Base-by-base conservation (phyloP, 2,797 vertebrate genomes). In the Falco peregrinus region DNA sequence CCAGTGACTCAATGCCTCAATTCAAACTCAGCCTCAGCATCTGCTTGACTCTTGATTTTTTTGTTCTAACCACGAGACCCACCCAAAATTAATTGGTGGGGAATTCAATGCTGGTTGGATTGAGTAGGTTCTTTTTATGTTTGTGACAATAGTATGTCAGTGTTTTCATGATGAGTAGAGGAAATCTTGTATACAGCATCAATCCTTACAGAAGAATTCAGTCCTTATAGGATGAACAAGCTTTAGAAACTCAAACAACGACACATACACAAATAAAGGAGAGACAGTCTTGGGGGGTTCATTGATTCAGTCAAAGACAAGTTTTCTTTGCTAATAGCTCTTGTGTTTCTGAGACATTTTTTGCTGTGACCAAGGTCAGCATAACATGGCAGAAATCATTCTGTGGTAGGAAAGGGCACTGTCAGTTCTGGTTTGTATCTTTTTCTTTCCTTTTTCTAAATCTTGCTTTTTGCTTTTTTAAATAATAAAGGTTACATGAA, bases 321-420 rank as follows among this genome's bases (percentile, higher is more conserved):
- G 51, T 94, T 96, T 93, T 92, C 63, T 93, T 96, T 96, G 48
- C 45, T 91, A 92, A 96, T 64, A 87, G 43, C 43, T 69, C 79
- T 91, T 89, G 33, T 70, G 50, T 15, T 94, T 95, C 70, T 88
- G 82, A 41, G 19, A 39, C 57, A 63, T 81, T 93, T 94, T 91
- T 47, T 93, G 28, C 51, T 68, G 53, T 68, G 76, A 82, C 68
- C 37, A 89, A 92, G 48, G 75, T 96, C 90, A 93, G 22, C 77
- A 92, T 64, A 93, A 81, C 78, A 81, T 22, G 47, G n/a, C 29
- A 89, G 54, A 90, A 91, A 47, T 64, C 22, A 45, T 9, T 68
- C 35, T 69, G 8, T 45, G 29, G 43, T 64, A 70, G 33, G n/a
- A 93, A 88, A 89, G 11, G 31, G 11, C 43, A 39, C 24, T 78